phyloP scores from a whole-genome alignment of 2,888 invertebrate species.

The Yponomeuta plumbellus region DNA sequence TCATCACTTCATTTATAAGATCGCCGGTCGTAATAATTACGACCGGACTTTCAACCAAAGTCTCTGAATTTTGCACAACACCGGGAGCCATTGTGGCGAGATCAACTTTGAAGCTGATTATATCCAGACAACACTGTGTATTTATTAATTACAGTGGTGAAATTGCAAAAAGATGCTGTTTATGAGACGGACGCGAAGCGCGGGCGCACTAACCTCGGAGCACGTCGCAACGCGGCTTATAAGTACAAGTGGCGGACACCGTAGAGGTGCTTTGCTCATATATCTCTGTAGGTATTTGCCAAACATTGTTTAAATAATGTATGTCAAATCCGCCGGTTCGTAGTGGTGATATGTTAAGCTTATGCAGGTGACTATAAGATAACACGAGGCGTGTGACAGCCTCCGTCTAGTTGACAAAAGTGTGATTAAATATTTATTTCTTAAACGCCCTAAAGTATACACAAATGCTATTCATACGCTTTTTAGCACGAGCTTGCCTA shows the following conservation, averaged over 20 bases:
- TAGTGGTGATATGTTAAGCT: conserved; percentile 1
- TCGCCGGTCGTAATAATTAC: conserved; percentile 32
- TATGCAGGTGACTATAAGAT: conserved; percentile 3
- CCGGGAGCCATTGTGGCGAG: conserved; percentile 53
- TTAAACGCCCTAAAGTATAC: no score
- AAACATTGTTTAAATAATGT: conserved; percentile 7
- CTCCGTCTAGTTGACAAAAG: not conserved
- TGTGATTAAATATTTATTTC: no score
- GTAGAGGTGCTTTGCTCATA: conserved; percentile 3
- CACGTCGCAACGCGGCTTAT: conserved; percentile 37
- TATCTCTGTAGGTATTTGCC: conserved; percentile 4
- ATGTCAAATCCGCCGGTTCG: not conserved
- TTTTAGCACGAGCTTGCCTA: no score
- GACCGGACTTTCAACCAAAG: conserved; percentile 38
- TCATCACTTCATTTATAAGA: conserved; percentile 36
- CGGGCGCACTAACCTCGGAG: conserved; percentile 46
- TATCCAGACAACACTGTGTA: not conserved
- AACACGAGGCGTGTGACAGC: not conserved
- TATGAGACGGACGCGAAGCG: conserved; percentile 42
- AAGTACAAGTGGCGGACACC: not conserved
- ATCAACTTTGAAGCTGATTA: conserved; percentile 20
- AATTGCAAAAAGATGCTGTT: not conserved
- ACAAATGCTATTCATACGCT: no score
- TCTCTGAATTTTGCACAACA: conserved; percentile 49
- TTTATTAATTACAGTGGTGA: not conserved